Evolutionary conservation across 2,797 vertebrate genomes (phyloP), one percentile per base, ranked within the genome.

Genomic region (Kryptolebias ocellatus): DNA sequence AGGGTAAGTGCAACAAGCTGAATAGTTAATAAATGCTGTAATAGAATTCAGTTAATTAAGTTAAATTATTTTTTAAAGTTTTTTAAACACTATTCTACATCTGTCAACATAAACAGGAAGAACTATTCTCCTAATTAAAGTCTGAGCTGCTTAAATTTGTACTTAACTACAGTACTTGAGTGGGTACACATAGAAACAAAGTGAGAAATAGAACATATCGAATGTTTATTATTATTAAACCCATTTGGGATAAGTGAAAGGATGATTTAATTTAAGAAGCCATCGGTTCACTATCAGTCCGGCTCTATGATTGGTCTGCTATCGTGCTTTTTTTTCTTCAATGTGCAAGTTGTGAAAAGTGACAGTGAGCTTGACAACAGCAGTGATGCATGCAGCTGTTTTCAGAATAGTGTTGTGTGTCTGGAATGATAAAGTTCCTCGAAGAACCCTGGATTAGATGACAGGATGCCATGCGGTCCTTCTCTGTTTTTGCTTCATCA

Each of bases 1-100:
- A 92, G 87, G 91, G 89, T 94, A 90, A 90, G 91, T 37, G 0
- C 20, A 71, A 53, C 4, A 45, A 29, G 18, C 15, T 5, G 62
- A 64, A 53, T 50, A 5, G 14, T 49, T 46, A 15, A 1, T 15
- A 44, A 12, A 44, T 12, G 42, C 20, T 24, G 9, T 9, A 34
- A 9, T 14, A 42, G 11, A 42, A 42, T 14, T 3, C 11, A 12
- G 2, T 42, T 12, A 42, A 12, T 12, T 11, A 42, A 14, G 11
- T 42, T 34, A 7, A 34, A 4, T 42, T 12, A 42, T 42, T 42
- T 42, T 14, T 3, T 14, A 3, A 42, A 12, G 2, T 11, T 2
- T 39, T 12, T 39, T 39, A 39, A 39, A 39, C 37, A 10, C 10
- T 42, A 1, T 12, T 12, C 14, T 12, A 42, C 2, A 12, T 14